Evolutionary conservation across 2,113 vertebrate genomes (phyloP).

Genomic region (Rhynchomys soricoides): DNA sequence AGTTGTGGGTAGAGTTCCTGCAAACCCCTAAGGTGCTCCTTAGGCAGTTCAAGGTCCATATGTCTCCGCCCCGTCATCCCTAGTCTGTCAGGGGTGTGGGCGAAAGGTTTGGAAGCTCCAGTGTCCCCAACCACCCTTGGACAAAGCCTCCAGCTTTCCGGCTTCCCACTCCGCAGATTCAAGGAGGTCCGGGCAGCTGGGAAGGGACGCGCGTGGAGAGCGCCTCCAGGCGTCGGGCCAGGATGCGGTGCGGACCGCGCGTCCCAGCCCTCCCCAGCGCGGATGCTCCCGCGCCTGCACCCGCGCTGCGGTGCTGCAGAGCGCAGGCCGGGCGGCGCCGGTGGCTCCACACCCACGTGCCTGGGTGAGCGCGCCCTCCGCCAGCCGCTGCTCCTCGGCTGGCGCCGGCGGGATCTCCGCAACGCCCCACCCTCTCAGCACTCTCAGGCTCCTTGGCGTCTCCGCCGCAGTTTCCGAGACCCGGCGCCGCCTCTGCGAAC

Average conservation of each 20-base stretch:
- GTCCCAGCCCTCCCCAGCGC: neutral
- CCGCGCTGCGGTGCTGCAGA: neutral
- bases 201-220: neutral
- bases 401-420: slow-evolving; percentile 62
- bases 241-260: too few relatives aligned
- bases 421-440: slow-evolving; percentile 45
- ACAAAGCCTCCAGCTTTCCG: slow-evolving; percentile 55
- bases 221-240: slow-evolving; percentile 45
- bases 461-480: slow-evolving; percentile 7
- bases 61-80: neutral
- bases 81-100: neutral
- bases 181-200: neutral
- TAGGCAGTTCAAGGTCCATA: neutral
- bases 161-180: neutral
- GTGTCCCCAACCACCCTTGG: neutral
- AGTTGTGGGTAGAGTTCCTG: neutral
- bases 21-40: neutral
- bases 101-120: neutral
- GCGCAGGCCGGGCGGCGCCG: slow-evolving; percentile 44
- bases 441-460: slow-evolving; percentile 22
- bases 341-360: slow-evolving; percentile 71
- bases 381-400: slow-evolving; percentile 41
- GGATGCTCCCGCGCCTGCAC: neutral
- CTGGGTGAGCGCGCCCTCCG: slow-evolving; percentile 64
- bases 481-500: neutral